These are phyloP conservation scores for Holothuria leucospilota DNA, from an alignment of 53 echinoderm and acorn worm species.

Conservation along the genomic window DNA sequence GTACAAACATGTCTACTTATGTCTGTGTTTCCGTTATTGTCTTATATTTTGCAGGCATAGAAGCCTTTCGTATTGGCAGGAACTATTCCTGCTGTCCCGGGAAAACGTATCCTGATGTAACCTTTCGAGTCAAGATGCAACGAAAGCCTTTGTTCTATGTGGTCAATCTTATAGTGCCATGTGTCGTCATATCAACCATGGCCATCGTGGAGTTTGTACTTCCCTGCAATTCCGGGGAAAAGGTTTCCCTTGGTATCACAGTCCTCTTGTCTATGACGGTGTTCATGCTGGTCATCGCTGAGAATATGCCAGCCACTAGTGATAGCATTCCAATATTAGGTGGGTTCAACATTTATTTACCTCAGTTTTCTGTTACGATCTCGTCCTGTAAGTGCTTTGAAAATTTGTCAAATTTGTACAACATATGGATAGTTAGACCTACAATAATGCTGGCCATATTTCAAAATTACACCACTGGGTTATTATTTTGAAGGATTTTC, in stretches of 20 bases:
- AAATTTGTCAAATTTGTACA: too few relatives aligned
- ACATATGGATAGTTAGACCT: too few relatives aligned
- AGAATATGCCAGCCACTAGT: constrained; percentile 97
- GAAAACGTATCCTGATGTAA: constrained; percentile 85
- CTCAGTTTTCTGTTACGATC: neutral
- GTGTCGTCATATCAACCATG: constrained; percentile 94
- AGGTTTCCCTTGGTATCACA: constrained; percentile 96
- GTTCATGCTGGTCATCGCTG: constrained; percentile 97
- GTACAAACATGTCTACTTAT: too few relatives aligned
- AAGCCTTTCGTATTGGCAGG: constrained; percentile 45
- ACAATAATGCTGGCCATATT: too few relatives aligned
- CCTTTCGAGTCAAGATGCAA: constrained; percentile 78
- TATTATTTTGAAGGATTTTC: too few relatives aligned
- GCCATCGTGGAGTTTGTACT: constrained; percentile 94
- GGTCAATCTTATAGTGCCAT: constrained; percentile 91
- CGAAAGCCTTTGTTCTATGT: constrained; percentile 96
- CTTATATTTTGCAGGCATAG: too few relatives aligned
- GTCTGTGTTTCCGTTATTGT: too few relatives aligned
- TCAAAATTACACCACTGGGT: too few relatives aligned
- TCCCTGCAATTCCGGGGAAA: constrained; percentile 98
- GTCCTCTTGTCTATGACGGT: constrained; percentile 96
- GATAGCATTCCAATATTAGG: constrained; percentile 92
- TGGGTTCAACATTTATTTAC: constrained; percentile 28
- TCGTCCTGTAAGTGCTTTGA: too few relatives aligned
- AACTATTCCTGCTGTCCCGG: constrained; percentile 78